phyloP scores from a whole-genome alignment of 2,888 invertebrate genomes.

The Meteorus cinctellus region DNA sequence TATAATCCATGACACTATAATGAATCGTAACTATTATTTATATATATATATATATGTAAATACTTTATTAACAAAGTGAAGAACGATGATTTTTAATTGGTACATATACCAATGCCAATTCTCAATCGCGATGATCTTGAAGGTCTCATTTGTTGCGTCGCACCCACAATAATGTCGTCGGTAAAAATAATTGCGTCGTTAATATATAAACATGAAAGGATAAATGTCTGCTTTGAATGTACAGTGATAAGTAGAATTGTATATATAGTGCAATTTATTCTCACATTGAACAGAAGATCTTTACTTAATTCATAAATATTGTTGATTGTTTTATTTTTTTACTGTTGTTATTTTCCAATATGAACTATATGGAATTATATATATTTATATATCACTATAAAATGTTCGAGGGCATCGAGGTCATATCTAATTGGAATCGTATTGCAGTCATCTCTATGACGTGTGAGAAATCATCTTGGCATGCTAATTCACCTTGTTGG shows the following conservation, averaged over 20 bases:
- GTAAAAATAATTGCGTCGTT: constrained; percentile 32
- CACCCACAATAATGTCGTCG: constrained; percentile 49
- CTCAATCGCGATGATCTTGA: constrained; percentile 41
- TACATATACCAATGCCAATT: constrained; percentile 22
- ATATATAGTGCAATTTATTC: neutral
- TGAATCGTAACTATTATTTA: constrained; percentile 14
- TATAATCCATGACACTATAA: constrained; percentile 30
- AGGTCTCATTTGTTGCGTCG: constrained; percentile 49
- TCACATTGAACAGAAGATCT: neutral
- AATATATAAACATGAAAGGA: constrained; percentile 17
- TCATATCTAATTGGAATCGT: constrained; percentile 25
- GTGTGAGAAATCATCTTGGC: constrained; percentile 35
- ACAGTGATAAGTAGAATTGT: neutral
- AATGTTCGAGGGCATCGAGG: constrained; percentile 4
- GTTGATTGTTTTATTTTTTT: neutral
- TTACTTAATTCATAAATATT: neutral
- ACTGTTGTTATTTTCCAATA: neutral
- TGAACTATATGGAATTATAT: neutral
- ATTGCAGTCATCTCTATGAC: constrained; percentile 16
- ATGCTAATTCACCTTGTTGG: constrained; percentile 24
- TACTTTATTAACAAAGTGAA: neutral
- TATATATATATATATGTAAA: neutral
- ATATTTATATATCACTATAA: neutral
- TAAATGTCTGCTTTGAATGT: neutral
- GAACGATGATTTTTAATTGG: constrained; percentile 34